A percentile compares a stretch with the other conserved stretches of the same genome.
phyloP scores from a whole-genome alignment of 2,888 invertebrate genomes.

The Parnassius orleans region DNA sequence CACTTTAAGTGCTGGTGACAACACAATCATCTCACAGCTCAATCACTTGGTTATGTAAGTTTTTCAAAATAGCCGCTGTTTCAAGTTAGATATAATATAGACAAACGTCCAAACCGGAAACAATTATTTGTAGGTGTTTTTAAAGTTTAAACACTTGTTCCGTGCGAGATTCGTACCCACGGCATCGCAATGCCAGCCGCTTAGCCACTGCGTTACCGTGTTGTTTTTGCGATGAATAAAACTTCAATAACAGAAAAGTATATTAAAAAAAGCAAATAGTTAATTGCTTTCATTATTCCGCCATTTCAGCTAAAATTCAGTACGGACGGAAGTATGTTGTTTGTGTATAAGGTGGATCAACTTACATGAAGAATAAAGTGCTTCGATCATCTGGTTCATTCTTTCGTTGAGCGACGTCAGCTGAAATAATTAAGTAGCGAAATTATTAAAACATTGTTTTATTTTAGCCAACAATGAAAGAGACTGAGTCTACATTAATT shows the following conservation, averaged over 20 bases:
- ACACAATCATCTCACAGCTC: too few relatives aligned
- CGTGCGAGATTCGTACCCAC: too few relatives aligned
- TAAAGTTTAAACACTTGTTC: too few relatives aligned
- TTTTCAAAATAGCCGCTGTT: too few relatives aligned
- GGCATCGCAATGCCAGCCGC: not conserved
- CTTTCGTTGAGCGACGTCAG: constrained; percentile 63
- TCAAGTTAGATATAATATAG: too few relatives aligned
- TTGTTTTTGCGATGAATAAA: not conserved
- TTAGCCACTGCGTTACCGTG: not conserved
- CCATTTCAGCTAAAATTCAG: not conserved
- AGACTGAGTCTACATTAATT: too few relatives aligned
- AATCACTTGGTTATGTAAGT: too few relatives aligned
- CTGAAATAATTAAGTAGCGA: constrained; percentile 42
- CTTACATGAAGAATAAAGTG: constrained; percentile 71
- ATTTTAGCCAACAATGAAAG: too few relatives aligned
- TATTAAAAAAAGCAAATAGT: constrained; percentile 1
- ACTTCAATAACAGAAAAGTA: not conserved
- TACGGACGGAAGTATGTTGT: constrained; percentile 1
- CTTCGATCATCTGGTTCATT: constrained; percentile 69
- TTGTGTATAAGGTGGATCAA: constrained; percentile 20
- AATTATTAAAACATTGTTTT: not conserved
- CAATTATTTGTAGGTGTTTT: too few relatives aligned
- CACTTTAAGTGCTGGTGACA: too few relatives aligned
- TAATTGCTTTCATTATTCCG: not conserved
- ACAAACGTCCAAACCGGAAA: too few relatives aligned